Conservation (phyloP, 2,797 vertebrate genomes). For the Hemitrygon akajei region DNA sequence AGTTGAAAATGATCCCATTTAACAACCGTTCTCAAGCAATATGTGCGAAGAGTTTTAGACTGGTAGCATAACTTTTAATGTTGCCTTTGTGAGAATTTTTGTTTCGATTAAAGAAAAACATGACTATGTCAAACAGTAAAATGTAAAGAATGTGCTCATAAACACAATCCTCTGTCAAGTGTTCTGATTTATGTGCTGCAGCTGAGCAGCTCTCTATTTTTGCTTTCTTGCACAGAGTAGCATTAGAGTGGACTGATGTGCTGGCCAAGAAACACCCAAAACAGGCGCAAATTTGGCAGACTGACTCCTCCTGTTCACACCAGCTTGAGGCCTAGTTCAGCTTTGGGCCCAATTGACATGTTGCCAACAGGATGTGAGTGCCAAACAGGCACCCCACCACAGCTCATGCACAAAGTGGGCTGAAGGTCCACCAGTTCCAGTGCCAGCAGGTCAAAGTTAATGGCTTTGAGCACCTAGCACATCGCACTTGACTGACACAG, state of each 20-base stretch:
- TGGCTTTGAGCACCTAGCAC: too few species aligned
- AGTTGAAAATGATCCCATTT: not conserved
- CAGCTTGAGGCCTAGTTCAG: not conserved
- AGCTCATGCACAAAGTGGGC: not conserved
- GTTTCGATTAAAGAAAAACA: not conserved
- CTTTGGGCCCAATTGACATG: not conserved
- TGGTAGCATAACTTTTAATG: not conserved
- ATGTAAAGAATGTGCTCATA: not conserved
- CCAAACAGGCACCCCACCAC: not conserved
- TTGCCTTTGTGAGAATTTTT: conserved; percentile 20
- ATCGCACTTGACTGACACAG: not conserved
- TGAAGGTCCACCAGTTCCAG: not conserved
- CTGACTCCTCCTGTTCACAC: not conserved
- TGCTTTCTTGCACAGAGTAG: not conserved
- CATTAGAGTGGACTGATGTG: not conserved
- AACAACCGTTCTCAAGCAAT: not conserved
- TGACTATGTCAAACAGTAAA: conserved; percentile 26
- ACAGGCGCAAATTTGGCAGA: conserved; percentile 1
- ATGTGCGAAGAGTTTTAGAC: not conserved
- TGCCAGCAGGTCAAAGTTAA: not conserved
- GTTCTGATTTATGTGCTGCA: conserved; percentile 32
- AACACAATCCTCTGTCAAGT: conserved; percentile 28
- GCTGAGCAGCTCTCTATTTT: conserved; percentile 28
- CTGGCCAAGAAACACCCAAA: conserved; percentile 17
- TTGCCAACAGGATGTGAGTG: not conserved